Conservation (phyloP, 2,888 invertebrate species). For the Galerucella calmariensis region DNA sequence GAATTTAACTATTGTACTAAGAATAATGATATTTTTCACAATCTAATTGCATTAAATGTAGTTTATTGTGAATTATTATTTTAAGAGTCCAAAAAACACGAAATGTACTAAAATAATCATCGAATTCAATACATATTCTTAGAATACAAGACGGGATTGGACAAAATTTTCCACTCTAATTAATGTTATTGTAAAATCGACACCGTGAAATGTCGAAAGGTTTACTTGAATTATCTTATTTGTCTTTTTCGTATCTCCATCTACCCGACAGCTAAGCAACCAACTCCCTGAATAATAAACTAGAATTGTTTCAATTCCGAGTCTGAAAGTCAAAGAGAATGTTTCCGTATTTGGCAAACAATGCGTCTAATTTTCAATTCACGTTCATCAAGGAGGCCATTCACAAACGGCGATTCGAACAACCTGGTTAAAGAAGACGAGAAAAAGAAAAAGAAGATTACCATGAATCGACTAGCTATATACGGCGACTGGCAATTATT, state of each 20-base stretch:
- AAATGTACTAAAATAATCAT: no score
- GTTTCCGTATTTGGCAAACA: constrained; percentile 33
- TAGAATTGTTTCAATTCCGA: constrained; percentile 28
- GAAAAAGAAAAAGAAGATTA: constrained; percentile 21
- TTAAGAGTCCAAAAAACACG: no score
- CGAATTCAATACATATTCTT: not conserved
- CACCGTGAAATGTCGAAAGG: constrained; percentile 4
- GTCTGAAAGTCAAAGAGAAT: constrained; percentile 18
- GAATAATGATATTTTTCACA: no score
- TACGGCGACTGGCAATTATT: not conserved
- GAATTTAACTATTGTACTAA: no score
- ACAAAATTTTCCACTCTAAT: not conserved
- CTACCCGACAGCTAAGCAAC: constrained; percentile 1
- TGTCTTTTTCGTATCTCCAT: not conserved
- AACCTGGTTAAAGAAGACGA: constrained; percentile 21
- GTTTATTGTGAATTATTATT: no score
- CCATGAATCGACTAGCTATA: constrained; percentile 18
- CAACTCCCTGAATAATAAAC: constrained; percentile 27
- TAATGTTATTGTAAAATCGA: not conserved
- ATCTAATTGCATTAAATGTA: no score
- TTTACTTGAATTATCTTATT: not conserved
- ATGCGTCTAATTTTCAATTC: constrained; percentile 28
- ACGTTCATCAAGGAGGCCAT: constrained; percentile 26
- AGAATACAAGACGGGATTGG: not conserved
- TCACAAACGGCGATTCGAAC: constrained; percentile 31